Evolutionary conservation across 2,113 vertebrate species (phyloP).

Genomic region (Loxodonta africana): DNA sequence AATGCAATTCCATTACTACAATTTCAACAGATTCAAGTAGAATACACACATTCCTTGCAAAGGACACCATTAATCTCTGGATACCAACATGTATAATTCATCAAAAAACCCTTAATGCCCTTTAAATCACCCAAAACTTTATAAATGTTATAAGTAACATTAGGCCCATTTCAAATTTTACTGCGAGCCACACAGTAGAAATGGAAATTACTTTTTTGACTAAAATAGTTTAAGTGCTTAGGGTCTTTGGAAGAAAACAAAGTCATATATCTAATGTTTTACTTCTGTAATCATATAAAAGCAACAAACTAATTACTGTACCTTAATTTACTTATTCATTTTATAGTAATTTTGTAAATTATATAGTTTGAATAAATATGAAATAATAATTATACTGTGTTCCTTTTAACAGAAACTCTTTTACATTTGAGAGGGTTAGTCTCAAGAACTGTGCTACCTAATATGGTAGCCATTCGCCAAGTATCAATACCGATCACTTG

Average conservation of each 20-base stretch:
- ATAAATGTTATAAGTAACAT: constrained; percentile 78
- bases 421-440: neutral
- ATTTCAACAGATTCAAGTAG: constrained; percentile 75
- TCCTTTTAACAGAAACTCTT: neutral
- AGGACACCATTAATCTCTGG: constrained; percentile 78
- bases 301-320: neutral
- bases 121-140: constrained; percentile 78
- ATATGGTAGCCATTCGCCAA: neutral
- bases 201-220: constrained; percentile 44
- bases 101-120: constrained; percentile 56
- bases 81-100: constrained; percentile 77
- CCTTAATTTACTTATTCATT: neutral
- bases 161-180: constrained; percentile 62
- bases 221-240: constrained; percentile 44
- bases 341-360: neutral
- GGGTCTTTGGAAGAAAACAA: constrained; percentile 23
- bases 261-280: constrained; percentile 17
- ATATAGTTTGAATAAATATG: neutral
- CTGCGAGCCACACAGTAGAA: constrained; percentile 50
- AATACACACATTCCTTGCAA: constrained; percentile 78
- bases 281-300: constrained; percentile 8
- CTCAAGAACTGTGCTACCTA: neutral
- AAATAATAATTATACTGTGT: neutral
- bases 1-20: constrained; percentile 66
- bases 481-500: rapidly evolving